Percentiles rank a stretch among this genome's conserved stretches.
Evolutionary conservation across 2,113 vertebrate genomes (phyloP).

Genomic region (Salminus brasiliensis): DNA sequence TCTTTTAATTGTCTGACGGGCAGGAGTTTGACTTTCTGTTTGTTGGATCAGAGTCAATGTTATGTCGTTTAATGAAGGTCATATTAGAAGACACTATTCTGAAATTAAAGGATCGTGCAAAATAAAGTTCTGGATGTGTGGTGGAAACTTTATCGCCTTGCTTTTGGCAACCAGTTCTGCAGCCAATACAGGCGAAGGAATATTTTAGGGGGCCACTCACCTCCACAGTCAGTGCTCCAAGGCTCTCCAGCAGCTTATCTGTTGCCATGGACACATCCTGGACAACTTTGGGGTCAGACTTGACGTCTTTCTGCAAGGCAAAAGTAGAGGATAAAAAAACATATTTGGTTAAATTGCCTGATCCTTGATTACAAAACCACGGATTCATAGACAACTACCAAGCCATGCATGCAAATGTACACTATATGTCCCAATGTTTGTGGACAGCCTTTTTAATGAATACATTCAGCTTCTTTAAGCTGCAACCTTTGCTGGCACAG

Average conservation of each 20-base stretch:
- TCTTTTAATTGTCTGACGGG: background rate
- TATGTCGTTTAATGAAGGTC: too few relatives aligned
- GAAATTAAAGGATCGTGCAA: background rate
- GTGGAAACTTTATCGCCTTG: background rate
- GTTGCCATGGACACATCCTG: conserved; percentile 82
- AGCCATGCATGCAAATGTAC: too few relatives aligned
- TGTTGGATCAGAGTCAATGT: background rate
- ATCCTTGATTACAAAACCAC: background rate
- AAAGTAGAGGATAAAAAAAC: conserved; percentile 25
- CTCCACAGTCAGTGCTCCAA: conserved; percentile 82
- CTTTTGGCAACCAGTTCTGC: background rate
- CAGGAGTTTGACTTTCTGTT: background rate
- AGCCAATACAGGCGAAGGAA: background rate
- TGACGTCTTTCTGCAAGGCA: conserved; percentile 75
- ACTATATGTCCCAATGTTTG: too few relatives aligned
- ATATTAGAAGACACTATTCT: background rate
- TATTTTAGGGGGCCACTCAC: conserved; percentile 67
- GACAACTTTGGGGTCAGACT: conserved; percentile 78
- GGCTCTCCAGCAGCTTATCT: conserved; percentile 77
- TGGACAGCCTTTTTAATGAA: too few relatives aligned
- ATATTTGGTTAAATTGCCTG: background rate
- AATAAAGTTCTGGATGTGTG: background rate
- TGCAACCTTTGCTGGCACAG: too few relatives aligned
- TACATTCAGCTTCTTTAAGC: too few relatives aligned
- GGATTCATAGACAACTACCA: too few relatives aligned